A percentile compares a stretch with the other conserved stretches of the same genome.
Evolutionary conservation across 2,113 vertebrate species (phyloP).

Genomic region (Centrocercus urophasianus): DNA sequence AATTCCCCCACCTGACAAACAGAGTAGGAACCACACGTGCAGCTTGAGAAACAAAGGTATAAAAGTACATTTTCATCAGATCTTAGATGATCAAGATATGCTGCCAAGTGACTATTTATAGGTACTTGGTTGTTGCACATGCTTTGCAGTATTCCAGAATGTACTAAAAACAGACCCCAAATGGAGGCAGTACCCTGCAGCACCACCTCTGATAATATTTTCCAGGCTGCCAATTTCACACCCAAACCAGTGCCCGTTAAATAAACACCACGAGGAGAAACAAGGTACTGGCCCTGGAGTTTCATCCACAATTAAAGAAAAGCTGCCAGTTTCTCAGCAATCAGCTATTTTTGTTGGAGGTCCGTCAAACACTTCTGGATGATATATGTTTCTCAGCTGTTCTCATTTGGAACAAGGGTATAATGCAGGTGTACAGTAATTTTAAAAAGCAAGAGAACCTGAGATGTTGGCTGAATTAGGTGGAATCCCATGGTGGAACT

Average conservation of each 20-base stretch:
- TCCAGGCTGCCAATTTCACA: constrained; percentile 4
- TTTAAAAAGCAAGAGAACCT: background rate
- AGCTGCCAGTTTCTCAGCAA: background rate
- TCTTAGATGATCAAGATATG: background rate
- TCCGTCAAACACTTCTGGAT: rapidly evolving
- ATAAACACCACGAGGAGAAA: background rate
- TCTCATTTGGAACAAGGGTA: background rate
- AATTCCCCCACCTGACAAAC: background rate
- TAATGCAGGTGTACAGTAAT: background rate
- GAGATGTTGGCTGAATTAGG: background rate
- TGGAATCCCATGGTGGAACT: background rate
- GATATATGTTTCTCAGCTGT: background rate
- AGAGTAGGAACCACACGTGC: background rate
- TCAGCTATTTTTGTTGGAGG: background rate
- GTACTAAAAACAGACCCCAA: background rate
- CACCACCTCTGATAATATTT: background rate
- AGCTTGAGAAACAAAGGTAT: background rate
- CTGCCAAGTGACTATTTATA: background rate
- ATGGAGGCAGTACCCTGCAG: background rate
- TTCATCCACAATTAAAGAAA: constrained; percentile 9
- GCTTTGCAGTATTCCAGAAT: constrained; percentile 8
- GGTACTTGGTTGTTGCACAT: rapidly evolving
- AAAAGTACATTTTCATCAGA: background rate
- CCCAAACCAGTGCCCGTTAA: background rate
- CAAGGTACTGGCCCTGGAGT: background rate